Evolutionary conservation across 2,797 vertebrate genomes (phyloP).

Genomic region (Enteromius mattozi): DNA sequence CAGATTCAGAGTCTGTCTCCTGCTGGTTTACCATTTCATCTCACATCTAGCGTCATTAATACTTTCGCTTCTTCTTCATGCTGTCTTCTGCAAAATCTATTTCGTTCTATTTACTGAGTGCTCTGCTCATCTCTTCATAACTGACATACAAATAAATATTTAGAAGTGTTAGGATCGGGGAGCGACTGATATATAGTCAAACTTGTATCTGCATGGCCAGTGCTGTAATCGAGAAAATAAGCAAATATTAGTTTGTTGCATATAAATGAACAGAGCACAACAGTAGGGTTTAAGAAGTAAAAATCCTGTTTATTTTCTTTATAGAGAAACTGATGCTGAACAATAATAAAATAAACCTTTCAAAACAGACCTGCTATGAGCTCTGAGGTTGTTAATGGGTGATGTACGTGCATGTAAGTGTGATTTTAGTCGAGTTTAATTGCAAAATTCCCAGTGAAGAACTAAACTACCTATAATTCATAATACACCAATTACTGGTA

Average conservation of each 20-base stretch:
- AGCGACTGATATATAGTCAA: not conserved
- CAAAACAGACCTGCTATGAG: not conserved
- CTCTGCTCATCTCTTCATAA: conserved; percentile 7
- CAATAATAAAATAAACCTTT: conserved; percentile 8
- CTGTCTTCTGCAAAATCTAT: not conserved
- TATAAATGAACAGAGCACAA: not conserved
- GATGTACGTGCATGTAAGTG: not conserved
- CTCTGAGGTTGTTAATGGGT: conserved; percentile 13
- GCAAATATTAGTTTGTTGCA: conserved; percentile 1
- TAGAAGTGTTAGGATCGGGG: not conserved
- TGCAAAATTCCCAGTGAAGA: conserved; percentile 22
- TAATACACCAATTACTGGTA: not conserved
- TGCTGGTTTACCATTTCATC: conserved; percentile 20
- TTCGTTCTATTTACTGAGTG: not conserved
- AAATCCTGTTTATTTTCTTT: not conserved
- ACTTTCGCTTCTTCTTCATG: not conserved
- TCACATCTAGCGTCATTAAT: conserved; percentile 15
- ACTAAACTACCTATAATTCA: conserved; percentile 7
- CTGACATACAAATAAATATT: conserved; percentile 21
- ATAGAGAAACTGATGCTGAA: not conserved
- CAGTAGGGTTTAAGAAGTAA: not conserved
- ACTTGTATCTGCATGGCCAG: conserved; percentile 3
- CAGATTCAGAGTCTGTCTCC: conserved; percentile 2
- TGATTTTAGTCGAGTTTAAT: conserved; percentile 13
- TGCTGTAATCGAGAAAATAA: conserved; percentile 1